Conservation (phyloP, 2,888 invertebrate genomes). For the Bellardia pandia region DNA sequence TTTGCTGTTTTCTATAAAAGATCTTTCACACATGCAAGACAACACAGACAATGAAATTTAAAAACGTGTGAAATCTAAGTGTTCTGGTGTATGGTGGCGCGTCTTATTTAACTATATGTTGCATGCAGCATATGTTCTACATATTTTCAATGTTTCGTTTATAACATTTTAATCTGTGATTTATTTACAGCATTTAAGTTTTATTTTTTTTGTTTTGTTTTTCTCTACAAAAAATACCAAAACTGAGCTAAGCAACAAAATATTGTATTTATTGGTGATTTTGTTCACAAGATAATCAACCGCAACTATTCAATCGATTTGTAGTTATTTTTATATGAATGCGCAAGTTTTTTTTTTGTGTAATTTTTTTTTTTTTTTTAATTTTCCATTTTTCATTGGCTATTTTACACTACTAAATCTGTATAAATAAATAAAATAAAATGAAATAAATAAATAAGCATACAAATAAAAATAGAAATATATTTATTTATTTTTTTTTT, state of each 20-base stretch:
- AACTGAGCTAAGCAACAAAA: slow-evolving; percentile 10
- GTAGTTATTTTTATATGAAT: slow-evolving; percentile 60
- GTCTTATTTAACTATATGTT: slow-evolving; percentile 29
- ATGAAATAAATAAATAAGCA: too few species aligned
- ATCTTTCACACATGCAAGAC: slow-evolving; percentile 65
- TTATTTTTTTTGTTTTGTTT: slow-evolving; percentile 6
- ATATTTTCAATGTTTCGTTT: slow-evolving; percentile 62
- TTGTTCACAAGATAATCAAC: slow-evolving; percentile 71
- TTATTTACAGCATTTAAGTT: slow-evolving; percentile 70
- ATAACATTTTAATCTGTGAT: slow-evolving; percentile 62
- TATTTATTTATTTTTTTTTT: slow-evolving; percentile 64
- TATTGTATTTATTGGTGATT: slow-evolving; percentile 64
- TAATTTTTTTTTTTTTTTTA: slow-evolving; percentile 5
- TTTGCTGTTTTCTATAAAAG: slow-evolving; percentile 16
- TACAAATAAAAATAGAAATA: slow-evolving; percentile 44
- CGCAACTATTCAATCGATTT: slow-evolving; percentile 72
- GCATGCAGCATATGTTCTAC: slow-evolving; percentile 70
- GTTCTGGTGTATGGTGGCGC: slow-evolving; percentile 30
- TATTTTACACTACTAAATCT: slow-evolving; percentile 35
- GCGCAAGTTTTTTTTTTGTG: slow-evolving; percentile 13
- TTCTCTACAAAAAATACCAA: background rate
- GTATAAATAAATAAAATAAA: slow-evolving; percentile 47
- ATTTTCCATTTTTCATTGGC: slow-evolving; percentile 28
- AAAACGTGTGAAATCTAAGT: slow-evolving; percentile 70
- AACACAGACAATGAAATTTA: slow-evolving; percentile 15